These are phyloP conservation scores for Distichodus sexfasciatus DNA, from an alignment of 2,797 vertebrate species.

Conservation along the genomic window DNA sequence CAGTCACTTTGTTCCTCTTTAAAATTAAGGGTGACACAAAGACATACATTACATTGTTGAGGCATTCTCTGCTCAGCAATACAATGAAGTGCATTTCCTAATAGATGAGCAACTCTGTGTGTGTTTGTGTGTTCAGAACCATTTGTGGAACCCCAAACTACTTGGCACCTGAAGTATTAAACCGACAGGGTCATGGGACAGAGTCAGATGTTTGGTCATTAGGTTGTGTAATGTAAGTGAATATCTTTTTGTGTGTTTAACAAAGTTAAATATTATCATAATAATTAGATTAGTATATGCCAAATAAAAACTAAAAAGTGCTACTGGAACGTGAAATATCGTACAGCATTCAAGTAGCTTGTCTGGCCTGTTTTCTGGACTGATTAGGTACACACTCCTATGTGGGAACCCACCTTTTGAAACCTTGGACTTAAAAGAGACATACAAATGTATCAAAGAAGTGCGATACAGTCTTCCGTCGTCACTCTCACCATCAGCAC, in stretches of 20 bases:
- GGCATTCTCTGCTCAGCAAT: background rate
- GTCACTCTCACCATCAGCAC: conserved; percentile 84
- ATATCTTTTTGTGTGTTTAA: background rate
- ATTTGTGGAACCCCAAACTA: conserved; percentile 99
- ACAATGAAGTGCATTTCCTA: background rate
- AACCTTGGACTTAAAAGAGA: conserved; percentile 96
- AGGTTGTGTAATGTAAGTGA: conserved; percentile 94
- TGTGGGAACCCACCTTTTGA: conserved; percentile 96
- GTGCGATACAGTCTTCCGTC: conserved; percentile 87
- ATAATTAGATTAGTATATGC: background rate
- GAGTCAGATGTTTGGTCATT: conserved; percentile 97
- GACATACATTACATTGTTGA: no score
- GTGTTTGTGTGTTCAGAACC: conserved; percentile 85
- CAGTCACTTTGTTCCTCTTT: background rate
- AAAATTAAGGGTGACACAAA: background rate
- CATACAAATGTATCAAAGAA: conserved; percentile 96
- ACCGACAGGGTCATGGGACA: conserved; percentile 92
- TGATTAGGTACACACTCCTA: conserved; percentile 89
- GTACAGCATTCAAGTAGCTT: background rate
- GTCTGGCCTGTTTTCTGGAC: background rate
- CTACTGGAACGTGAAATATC: background rate
- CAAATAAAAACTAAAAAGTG: background rate
- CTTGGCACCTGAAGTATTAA: conserved; percentile 95
- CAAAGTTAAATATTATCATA: background rate
- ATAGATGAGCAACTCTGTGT: no score